These are phyloP conservation scores for Sebastes ruberrimus DNA, from an alignment of 2,797 vertebrate species.

Conservation along the genomic window DNA sequence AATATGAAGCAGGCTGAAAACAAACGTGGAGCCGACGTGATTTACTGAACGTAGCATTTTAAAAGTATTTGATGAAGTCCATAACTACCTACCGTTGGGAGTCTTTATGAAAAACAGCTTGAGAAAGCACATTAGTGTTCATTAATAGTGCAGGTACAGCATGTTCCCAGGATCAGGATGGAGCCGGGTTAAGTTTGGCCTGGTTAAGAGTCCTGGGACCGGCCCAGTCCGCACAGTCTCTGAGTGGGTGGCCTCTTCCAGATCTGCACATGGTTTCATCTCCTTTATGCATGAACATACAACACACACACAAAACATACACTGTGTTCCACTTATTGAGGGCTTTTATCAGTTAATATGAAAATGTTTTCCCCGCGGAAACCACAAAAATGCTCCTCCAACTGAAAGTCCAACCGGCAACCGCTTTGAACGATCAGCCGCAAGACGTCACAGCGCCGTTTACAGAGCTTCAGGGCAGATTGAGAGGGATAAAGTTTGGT, in stretches of 20 bases:
- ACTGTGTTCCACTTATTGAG: constrained; percentile 42
- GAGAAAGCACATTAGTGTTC: constrained; percentile 42
- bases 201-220: constrained; percentile 46
- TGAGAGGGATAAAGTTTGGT: not conserved
- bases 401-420: constrained; percentile 38
- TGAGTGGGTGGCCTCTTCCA: constrained; percentile 65
- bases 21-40: not conserved
- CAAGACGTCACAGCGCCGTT: constrained; percentile 50
- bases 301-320: not conserved
- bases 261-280: constrained; percentile 38
- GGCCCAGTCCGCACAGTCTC: constrained; percentile 32
- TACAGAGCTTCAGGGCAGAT: constrained; percentile 26
- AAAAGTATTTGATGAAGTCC: constrained; percentile 33
- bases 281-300: constrained; percentile 6
- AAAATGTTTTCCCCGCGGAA: constrained; percentile 65
- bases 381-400: constrained; percentile 51
- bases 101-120: constrained; percentile 38
- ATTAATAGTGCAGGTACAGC: constrained; percentile 56
- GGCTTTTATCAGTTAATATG: constrained; percentile 63
- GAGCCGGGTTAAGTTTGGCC: constrained; percentile 35
- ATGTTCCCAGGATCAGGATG: constrained; percentile 49
- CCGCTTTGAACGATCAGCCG: constrained; percentile 48
- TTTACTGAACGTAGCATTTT: constrained; percentile 12
- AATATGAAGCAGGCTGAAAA: not conserved
- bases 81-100: not conserved